Conservation (phyloP, 1,140 invertebrate genomes). For the Alviniconcha marisindica region DNA sequence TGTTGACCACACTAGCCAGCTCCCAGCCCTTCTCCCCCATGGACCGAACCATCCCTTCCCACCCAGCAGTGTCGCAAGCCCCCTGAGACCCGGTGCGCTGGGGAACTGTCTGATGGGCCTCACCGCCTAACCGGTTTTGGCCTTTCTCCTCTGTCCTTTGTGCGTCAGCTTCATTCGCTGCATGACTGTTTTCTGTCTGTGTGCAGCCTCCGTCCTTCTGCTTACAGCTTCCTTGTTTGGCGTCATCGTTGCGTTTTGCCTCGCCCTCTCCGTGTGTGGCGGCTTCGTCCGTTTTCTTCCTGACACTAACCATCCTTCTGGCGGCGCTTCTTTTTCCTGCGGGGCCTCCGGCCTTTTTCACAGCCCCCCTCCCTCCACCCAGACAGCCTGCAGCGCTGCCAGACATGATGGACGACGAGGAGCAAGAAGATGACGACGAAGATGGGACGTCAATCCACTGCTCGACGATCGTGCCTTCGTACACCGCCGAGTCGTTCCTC, state of each 20-base stretch:
- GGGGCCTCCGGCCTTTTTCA: background rate
- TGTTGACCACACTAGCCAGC: slow-evolving; percentile 32
- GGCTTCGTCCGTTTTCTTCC: slow-evolving; percentile 1
- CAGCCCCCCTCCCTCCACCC: background rate
- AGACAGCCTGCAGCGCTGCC: background rate
- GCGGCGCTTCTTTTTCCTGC: background rate
- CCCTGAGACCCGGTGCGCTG: background rate
- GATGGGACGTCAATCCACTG: slow-evolving; percentile 20
- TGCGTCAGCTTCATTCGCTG: background rate
- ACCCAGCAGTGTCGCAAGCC: background rate
- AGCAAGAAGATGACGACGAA: background rate
- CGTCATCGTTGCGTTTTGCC: background rate
- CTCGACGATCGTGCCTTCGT: slow-evolving; percentile 20
- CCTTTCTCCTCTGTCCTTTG: background rate
- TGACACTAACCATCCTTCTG: background rate
- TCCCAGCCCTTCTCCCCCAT: slow-evolving; percentile 38
- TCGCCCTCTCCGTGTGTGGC: background rate
- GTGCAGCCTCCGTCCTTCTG: background rate
- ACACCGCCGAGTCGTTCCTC: slow-evolving; percentile 23
- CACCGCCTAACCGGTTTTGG: background rate
- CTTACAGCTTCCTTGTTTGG: background rate
- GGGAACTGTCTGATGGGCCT: background rate
- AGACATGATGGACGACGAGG: background rate
- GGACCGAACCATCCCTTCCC: slow-evolving; percentile 24
- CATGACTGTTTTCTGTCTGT: too few species aligned